phyloP scores from a whole-genome alignment of 2,797 vertebrate genomes.

The Lepus townsendii region DNA sequence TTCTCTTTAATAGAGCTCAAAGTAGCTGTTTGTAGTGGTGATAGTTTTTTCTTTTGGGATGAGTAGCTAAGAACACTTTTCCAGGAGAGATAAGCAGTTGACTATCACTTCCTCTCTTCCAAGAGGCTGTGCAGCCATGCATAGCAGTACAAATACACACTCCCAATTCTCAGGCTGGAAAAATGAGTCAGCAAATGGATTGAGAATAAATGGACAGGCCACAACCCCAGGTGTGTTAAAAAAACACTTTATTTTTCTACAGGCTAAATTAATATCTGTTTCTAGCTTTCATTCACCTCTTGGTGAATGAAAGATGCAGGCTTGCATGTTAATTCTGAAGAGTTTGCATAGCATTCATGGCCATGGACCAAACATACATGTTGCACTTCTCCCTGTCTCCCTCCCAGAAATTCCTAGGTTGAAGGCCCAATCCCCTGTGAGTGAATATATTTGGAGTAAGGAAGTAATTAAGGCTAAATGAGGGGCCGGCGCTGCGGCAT shows the following conservation, averaged over 20 bases:
- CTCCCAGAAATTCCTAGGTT: background rate
- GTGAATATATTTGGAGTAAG: background rate
- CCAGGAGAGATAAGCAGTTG: background rate
- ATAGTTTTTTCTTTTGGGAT: background rate
- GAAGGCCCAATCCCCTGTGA: background rate
- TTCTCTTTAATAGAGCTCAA: background rate
- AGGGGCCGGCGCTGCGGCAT: background rate
- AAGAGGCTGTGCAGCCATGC: background rate
- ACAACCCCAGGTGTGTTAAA: background rate
- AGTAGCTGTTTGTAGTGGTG: background rate
- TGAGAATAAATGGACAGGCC: background rate
- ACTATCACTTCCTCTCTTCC: slow-evolving; percentile 14
- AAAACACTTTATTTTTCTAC: slow-evolving; percentile 39
- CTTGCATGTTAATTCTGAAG: background rate
- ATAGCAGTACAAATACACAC: background rate
- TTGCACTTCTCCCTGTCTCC: no score
- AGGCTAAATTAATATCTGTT: background rate
- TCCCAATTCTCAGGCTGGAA: background rate
- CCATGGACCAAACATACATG: background rate
- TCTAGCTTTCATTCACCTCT: slow-evolving; percentile 1
- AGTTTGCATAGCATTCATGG: background rate
- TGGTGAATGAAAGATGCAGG: background rate
- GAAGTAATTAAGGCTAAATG: background rate
- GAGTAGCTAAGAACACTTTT: background rate
- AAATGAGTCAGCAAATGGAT: background rate